These are phyloP conservation scores for Alethe castanea DNA, from an alignment of 2,113 vertebrate species.

Conservation along the genomic window DNA sequence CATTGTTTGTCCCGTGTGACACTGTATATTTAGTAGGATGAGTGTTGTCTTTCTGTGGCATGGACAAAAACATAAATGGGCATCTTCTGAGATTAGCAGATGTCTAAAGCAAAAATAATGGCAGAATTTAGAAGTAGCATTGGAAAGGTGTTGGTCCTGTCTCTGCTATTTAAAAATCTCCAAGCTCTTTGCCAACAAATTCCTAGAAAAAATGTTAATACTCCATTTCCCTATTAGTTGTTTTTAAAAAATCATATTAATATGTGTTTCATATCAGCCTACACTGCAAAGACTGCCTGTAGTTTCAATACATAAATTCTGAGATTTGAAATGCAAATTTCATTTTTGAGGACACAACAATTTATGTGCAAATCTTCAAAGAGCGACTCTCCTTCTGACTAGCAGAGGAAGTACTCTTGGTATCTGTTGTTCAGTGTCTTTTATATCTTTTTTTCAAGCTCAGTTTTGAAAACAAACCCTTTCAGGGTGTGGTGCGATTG, in stretches of 20 bases:
- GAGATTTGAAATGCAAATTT: constrained; percentile 33
- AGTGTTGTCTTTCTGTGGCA: not conserved
- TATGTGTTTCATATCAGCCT: constrained; percentile 36
- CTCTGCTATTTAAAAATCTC: constrained; percentile 38
- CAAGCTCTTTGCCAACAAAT: constrained; percentile 39
- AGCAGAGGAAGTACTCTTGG: not conserved
- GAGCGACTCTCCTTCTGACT: not conserved
- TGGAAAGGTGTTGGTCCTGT: not conserved
- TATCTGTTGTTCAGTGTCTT: not conserved
- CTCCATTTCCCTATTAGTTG: constrained; percentile 51
- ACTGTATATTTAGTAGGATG: not conserved
- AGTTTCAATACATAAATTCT: constrained; percentile 30
- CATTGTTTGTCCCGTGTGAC: not conserved
- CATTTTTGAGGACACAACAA: not conserved
- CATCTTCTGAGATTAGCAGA: not conserved
- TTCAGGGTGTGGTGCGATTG: not conserved
- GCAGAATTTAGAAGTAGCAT: not conserved
- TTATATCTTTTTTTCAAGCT: not conserved
- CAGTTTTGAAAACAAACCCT: not conserved
- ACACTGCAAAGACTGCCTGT: constrained; percentile 20
- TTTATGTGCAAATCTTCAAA: constrained; percentile 19
- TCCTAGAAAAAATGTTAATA: constrained; percentile 47
- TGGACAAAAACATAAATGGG: not conserved
- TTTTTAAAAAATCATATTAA: constrained; percentile 42
- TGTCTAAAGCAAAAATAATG: constrained; percentile 6